Conservation (phyloP, 2,888 invertebrate species). For the Brachyptera risi region DNA sequence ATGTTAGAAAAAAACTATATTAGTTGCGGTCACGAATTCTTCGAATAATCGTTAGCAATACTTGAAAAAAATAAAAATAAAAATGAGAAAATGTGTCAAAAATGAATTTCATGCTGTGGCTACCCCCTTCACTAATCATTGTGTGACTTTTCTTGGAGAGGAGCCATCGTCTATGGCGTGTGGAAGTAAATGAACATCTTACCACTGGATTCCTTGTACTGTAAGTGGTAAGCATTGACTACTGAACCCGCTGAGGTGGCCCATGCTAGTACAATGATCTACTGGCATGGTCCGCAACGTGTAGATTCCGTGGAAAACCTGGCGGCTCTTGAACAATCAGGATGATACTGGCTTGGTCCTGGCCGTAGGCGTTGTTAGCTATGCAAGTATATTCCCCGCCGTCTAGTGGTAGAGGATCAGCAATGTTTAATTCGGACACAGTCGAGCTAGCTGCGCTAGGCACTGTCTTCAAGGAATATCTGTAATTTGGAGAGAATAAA, state of each 20-base stretch:
- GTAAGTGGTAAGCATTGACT: slow-evolving; percentile 54
- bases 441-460: slow-evolving; percentile 43
- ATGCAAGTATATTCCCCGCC: slow-evolving; percentile 59
- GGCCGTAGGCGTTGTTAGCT: slow-evolving; percentile 59
- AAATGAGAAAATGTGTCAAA: no score
- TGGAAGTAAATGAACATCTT: no score
- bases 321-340: slow-evolving; percentile 54
- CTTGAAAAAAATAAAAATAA: no score
- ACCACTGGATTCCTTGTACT: slow-evolving; percentile 57
- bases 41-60: no score
- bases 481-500: no score
- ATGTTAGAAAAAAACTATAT: no score
- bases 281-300: slow-evolving; percentile 53
- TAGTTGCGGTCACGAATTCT: no score
- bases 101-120: no score
- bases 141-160: no score
- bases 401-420: slow-evolving; percentile 50
- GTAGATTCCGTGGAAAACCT: slow-evolving; percentile 55
- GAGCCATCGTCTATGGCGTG: no score
- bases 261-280: slow-evolving; percentile 56
- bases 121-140: no score
- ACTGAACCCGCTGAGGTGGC: slow-evolving; percentile 47
- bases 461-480: slow-evolving; percentile 44
- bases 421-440: slow-evolving; percentile 54
- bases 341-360: slow-evolving; percentile 49